Evolutionary conservation across 2,797 vertebrate genomes (phyloP).

Genomic region (Lepus oiostolus): DNA sequence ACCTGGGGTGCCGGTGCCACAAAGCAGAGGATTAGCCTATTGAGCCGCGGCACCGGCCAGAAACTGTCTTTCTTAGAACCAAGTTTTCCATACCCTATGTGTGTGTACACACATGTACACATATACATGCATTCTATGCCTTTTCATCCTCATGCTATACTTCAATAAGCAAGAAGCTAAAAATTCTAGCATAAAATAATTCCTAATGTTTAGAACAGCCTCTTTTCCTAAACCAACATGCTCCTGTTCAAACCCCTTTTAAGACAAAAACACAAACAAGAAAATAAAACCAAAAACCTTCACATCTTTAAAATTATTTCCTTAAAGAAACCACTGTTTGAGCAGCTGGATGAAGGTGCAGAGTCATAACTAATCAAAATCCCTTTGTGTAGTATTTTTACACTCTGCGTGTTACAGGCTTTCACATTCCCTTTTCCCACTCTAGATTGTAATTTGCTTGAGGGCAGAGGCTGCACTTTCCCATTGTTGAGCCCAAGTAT

Average conservation of each 20-base stretch:
- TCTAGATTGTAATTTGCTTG: slow-evolving; percentile 78
- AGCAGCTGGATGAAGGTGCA: neutral
- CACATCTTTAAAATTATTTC: slow-evolving; percentile 25
- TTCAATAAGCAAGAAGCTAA: slow-evolving; percentile 54
- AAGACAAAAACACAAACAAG: neutral
- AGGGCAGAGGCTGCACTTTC: slow-evolving; percentile 71
- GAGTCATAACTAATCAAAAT: slow-evolving; percentile 54
- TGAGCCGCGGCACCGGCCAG: neutral
- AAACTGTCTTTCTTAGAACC: neutral
- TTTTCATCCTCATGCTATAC: neutral
- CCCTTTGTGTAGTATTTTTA: slow-evolving; percentile 5
- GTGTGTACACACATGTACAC: neutral
- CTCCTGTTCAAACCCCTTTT: slow-evolving; percentile 11
- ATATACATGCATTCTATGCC: neutral
- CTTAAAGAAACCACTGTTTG: neutral
- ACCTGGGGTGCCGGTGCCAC: no score
- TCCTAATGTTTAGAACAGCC: neutral
- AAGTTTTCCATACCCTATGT: neutral
- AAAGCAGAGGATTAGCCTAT: no score
- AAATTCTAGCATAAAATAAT: slow-evolving; percentile 34
- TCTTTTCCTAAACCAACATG: neutral
- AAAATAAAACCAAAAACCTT: neutral
- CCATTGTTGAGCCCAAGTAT: slow-evolving; percentile 36
- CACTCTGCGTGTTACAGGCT: neutral
- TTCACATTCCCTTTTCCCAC: slow-evolving; percentile 8